Conservation (phyloP, 2,888 invertebrate genomes). For the Sinohyriopsis cumingii region DNA sequence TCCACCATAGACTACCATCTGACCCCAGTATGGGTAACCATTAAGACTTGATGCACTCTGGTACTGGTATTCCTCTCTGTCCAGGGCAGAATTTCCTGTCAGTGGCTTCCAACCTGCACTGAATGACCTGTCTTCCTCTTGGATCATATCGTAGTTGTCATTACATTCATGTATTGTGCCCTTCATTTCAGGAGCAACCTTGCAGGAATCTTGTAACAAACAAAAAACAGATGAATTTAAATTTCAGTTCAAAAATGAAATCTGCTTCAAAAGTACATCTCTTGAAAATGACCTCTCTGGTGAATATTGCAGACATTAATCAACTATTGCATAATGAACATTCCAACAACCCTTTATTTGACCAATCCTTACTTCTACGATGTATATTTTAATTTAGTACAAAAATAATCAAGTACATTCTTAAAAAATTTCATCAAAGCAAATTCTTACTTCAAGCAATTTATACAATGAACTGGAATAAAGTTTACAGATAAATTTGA, state of each 20-base stretch:
- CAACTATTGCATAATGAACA: too few relatives aligned
- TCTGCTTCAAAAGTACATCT: too few relatives aligned
- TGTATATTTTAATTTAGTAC: too few relatives aligned
- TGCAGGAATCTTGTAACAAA: slow-evolving; percentile 49
- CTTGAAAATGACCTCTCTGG: too few relatives aligned
- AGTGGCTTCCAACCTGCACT: slow-evolving; percentile 57
- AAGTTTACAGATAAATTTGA: not conserved
- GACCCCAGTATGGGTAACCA: slow-evolving; percentile 72
- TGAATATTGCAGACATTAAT: too few relatives aligned
- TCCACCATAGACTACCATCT: slow-evolving; percentile 71
- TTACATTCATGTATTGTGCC: slow-evolving; percentile 60
- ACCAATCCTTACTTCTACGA: too few relatives aligned
- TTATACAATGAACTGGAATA: not conserved
- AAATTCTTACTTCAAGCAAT: not conserved
- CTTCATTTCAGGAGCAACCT: slow-evolving; percentile 38
- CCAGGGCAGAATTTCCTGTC: slow-evolving; percentile 19
- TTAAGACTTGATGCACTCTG: slow-evolving; percentile 64
- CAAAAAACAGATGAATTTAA: not conserved
- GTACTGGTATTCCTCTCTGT: slow-evolving; percentile 64
- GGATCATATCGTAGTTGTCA: slow-evolving; percentile 49
- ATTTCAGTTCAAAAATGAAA: not conserved
- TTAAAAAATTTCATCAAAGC: not conserved
- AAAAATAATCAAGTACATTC: too few relatives aligned
- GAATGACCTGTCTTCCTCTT: slow-evolving; percentile 60
- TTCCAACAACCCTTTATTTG: too few relatives aligned